Conservation (phyloP, 1,140 invertebrate genomes). For the Tenebrio molitor region DNA sequence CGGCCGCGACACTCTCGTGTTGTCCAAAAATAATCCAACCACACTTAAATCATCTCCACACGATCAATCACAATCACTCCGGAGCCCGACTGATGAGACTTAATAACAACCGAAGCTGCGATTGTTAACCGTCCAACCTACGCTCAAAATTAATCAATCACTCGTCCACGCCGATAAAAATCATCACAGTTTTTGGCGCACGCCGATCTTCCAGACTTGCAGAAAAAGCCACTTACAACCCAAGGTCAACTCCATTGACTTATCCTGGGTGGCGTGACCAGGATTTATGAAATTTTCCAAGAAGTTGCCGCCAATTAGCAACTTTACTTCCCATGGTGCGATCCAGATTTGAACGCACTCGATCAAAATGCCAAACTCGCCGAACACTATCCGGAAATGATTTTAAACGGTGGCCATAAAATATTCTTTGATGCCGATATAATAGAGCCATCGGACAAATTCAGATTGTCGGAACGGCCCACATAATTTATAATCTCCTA, state of each 20-base stretch:
- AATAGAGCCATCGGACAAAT: background rate
- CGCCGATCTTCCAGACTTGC: no score
- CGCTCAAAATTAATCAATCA: conserved; percentile 35
- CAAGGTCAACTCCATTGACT: no score
- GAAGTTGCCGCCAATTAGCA: no score
- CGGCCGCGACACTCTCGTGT: conserved; percentile 14
- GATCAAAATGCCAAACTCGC: no score
- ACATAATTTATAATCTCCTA: background rate
- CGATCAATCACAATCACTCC: conserved; percentile 36
- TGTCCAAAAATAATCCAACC: conserved; percentile 21
- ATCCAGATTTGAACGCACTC: no score
- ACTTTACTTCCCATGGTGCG: no score
- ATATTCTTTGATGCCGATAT: background rate
- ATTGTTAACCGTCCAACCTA: conserved; percentile 20
- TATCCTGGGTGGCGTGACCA: no score
- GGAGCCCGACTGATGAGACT: conserved; percentile 11
- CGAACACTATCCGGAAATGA: no score
- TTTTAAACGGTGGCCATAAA: no score
- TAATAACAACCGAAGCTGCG: conserved; percentile 18
- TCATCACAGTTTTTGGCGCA: no score
- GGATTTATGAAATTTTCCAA: no score
- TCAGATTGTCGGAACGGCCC: background rate
- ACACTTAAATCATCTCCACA: conserved; percentile 28
- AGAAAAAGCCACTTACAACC: no score
- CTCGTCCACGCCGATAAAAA: background rate